Conservation (phyloP, 2,113 vertebrate species). For the Hemiprocne comata region DNA sequence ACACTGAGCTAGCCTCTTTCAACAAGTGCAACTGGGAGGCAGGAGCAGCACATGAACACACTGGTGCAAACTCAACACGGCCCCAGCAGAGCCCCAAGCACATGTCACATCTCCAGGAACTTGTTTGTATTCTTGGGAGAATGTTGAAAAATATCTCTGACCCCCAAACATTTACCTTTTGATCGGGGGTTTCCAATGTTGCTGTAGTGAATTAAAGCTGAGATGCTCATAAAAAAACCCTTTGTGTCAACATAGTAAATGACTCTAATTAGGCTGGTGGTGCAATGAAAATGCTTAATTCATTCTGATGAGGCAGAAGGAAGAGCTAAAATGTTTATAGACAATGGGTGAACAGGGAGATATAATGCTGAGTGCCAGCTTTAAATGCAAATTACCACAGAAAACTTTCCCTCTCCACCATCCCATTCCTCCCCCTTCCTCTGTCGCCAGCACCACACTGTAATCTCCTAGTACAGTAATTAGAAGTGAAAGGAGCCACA, state of each 20-base stretch:
- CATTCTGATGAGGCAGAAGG: conserved; percentile 77
- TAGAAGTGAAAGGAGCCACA: conserved; percentile 72
- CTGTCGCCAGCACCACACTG: conserved; percentile 64
- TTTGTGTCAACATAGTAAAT: conserved; percentile 79
- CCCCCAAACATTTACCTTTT: conserved; percentile 73
- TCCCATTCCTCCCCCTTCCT: conserved; percentile 62
- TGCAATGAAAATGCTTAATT: conserved; percentile 76
- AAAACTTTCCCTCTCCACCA: conserved; percentile 71
- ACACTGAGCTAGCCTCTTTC: neutral
- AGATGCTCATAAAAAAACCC: conserved; percentile 71
- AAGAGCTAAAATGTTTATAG: conserved; percentile 79
- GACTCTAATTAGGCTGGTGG: conserved; percentile 76
- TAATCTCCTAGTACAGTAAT: conserved; percentile 72
- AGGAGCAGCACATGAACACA: neutral
- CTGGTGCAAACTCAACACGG: rapidly evolving
- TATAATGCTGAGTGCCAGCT: conserved; percentile 77
- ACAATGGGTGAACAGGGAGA: conserved; percentile 79
- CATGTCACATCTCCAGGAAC: conserved; percentile 35
- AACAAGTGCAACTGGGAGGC: neutral
- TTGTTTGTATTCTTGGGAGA: conserved; percentile 62
- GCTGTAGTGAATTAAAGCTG: conserved; percentile 71
- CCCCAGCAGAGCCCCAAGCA: neutral
- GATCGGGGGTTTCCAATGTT: conserved; percentile 70
- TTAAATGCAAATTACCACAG: conserved; percentile 75
- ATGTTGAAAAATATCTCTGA: conserved; percentile 72